phyloP scores from a whole-genome alignment of 2,113 vertebrate genomes.

The Pleuronectes platessa region DNA sequence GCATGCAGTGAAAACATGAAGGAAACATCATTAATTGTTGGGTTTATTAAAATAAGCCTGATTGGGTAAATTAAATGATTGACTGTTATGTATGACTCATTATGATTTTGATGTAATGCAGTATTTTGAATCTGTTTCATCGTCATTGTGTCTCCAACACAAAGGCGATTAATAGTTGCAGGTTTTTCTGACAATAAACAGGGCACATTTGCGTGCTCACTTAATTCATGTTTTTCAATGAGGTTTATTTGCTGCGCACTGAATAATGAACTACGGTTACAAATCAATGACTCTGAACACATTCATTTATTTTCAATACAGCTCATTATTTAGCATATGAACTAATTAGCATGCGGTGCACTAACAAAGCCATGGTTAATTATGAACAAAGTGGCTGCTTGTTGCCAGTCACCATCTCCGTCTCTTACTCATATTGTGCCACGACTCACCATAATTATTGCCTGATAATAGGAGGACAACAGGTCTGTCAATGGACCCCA shows the following conservation, averaged over 20 bases:
- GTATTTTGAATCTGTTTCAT: background rate
- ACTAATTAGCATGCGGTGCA: conserved; percentile 53
- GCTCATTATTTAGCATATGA: conserved; percentile 62
- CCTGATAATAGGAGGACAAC: conserved; percentile 41
- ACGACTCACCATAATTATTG: conserved; percentile 32
- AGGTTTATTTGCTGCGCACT: conserved; percentile 32
- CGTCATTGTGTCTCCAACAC: conserved; percentile 6
- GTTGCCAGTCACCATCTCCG: conserved; percentile 15
- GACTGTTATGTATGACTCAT: background rate
- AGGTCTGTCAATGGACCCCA: conserved; percentile 28
- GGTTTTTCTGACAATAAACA: conserved; percentile 8
- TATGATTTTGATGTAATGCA: background rate
- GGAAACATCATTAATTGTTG: background rate
- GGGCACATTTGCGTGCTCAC: conserved; percentile 1
- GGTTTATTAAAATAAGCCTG: background rate
- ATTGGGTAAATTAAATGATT: background rate
- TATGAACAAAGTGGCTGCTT: conserved; percentile 27
- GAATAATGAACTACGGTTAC: conserved; percentile 44
- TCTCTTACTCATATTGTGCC: conserved; percentile 25
- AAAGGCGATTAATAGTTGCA: conserved; percentile 7
- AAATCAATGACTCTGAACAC: conserved; percentile 55
- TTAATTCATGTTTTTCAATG: conserved; percentile 33
- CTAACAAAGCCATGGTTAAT: conserved; percentile 50
- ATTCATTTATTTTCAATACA: conserved; percentile 50
- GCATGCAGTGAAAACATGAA: background rate